These are phyloP conservation scores for Drosophila macrospina DNA, from an alignment of 2,888 invertebrate species.

Conservation along the genomic window DNA sequence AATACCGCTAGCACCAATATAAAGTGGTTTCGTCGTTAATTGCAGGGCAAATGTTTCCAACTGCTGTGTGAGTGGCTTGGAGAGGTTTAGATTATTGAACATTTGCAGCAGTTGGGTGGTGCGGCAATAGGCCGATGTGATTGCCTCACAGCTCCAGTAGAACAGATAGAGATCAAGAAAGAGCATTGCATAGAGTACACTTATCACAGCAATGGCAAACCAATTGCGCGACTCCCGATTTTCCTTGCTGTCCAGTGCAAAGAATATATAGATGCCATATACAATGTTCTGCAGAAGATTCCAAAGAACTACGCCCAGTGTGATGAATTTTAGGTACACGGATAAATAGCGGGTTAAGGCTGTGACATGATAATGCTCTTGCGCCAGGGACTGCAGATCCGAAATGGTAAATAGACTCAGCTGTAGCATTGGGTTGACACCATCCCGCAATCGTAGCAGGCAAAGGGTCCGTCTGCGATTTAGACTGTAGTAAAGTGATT, in stretches of 20 bases:
- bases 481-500: conserved; percentile 19
- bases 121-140: conserved; percentile 1
- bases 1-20: conserved; percentile 13
- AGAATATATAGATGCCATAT: conserved; percentile 15
- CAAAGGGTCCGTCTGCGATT: conserved; percentile 6
- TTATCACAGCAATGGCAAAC: background rate
- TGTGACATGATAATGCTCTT: conserved; percentile 20
- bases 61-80: conserved; percentile 8
- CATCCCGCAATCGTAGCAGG: background rate
- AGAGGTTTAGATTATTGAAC: conserved; percentile 17
- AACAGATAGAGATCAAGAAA: conserved; percentile 39
- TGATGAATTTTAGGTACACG: conserved; percentile 6
- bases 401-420: conserved; percentile 8
- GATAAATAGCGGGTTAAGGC: conserved; percentile 11
- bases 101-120: conserved; percentile 9
- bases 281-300: conserved; percentile 24
- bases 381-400: conserved; percentile 15
- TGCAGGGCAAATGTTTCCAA: conserved; percentile 24
- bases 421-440: background rate
- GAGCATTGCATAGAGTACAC: background rate
- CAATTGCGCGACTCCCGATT: background rate
- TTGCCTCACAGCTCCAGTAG: conserved; percentile 39
- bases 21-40: conserved; percentile 11
- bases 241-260: conserved; percentile 16
- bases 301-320: conserved; percentile 17